Evolutionary conservation across 2,797 vertebrate genomes (phyloP), one percentile per base, ranked within the genome.

Genomic region (Sebastes hubbsi): DNA sequence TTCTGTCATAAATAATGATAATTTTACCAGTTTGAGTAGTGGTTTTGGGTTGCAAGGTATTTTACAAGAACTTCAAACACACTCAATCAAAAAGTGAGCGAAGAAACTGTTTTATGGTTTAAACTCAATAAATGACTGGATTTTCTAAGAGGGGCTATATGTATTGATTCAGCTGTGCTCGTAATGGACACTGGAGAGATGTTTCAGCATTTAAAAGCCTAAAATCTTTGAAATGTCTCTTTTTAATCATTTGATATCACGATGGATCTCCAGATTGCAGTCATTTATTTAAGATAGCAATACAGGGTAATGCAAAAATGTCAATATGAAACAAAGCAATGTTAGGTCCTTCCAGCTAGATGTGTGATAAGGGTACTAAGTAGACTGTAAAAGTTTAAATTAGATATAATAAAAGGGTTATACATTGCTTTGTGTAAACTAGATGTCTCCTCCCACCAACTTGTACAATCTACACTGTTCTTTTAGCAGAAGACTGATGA

Each of bases 51-150:
- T 89, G 20, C 24, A 68, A 29, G 16, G 27, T 81, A 62, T 85
- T 85, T 84, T 60, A 79, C 18, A 73, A 67, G 75, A 81, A 67
- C 72, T 58, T 82, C 13, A 83, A 81, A 65, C 58, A 52, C 55
- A 78, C 49, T 64, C 49, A 58, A 58, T 84, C 38, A 75, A 67
- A 52, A 81, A 77, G 18, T 16, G 22, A 67, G 46, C 27, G 3
- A 34, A 70, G 10, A 38, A 56, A 63, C 8, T 20, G 32, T 74
- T 75, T 71, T 65, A 79, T 58, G 54, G 78, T 88, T 83, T 74
- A 75, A 52, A 60, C 66, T 84, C 62, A 72, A 56, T 75, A 49
- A 82, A 82, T 77, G 34, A 36, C 75, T 36, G 8, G 27, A 64
- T 68, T 74, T 79, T 76, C 20, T 27, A 38, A 77, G 24, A 75